Percentiles rank a stretch among this genome's conserved stretches.
These are phyloP conservation scores for Ophion ventricosus DNA, from an alignment of 2,888 invertebrate species.

Conservation along the genomic window DNA sequence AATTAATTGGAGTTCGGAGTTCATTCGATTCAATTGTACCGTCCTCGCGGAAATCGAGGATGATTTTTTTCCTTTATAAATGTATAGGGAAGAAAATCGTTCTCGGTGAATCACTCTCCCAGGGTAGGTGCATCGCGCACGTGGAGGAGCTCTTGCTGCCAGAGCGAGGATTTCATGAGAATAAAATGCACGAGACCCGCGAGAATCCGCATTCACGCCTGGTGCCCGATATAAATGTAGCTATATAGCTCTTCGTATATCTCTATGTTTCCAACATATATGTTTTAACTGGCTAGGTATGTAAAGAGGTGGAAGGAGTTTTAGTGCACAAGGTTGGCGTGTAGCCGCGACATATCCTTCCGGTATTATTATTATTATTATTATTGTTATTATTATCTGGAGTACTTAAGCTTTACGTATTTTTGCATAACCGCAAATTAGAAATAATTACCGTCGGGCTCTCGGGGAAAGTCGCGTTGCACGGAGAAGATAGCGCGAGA, in stretches of 20 bases:
- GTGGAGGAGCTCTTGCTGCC: constrained; percentile 49
- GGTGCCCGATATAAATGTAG: constrained; percentile 37
- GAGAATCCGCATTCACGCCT: constrained; percentile 66
- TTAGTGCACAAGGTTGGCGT: constrained; percentile 25
- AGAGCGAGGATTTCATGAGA: constrained; percentile 61
- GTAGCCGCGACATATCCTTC: constrained; percentile 44
- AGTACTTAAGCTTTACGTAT: constrained; percentile 77
- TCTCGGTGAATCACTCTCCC: constrained; percentile 50
- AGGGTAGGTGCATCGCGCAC: constrained; percentile 42
- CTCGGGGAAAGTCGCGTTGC: constrained; percentile 68
- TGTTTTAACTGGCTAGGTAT: background rate
- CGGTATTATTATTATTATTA: constrained; percentile 9
- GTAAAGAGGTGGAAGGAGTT: constrained; percentile 15
- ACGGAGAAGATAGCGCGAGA: constrained; percentile 51
- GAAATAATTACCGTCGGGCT: constrained; percentile 78
- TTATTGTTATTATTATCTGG: constrained; percentile 73
- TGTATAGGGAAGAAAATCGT: constrained; percentile 45
- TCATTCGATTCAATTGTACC: constrained; percentile 42
- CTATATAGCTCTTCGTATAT: constrained; percentile 3
- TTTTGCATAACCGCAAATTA: constrained; percentile 80
- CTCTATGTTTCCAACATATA: background rate
- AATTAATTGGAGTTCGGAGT: constrained; percentile 52
- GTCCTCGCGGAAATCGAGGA: constrained; percentile 5
- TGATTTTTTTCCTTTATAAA: background rate
- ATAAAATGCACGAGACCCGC: constrained; percentile 73